Percentiles rank a stretch among this genome's conserved stretches.
Conservation (phyloP, 2,113 vertebrate species). For the Plecotus auritus region DNA sequence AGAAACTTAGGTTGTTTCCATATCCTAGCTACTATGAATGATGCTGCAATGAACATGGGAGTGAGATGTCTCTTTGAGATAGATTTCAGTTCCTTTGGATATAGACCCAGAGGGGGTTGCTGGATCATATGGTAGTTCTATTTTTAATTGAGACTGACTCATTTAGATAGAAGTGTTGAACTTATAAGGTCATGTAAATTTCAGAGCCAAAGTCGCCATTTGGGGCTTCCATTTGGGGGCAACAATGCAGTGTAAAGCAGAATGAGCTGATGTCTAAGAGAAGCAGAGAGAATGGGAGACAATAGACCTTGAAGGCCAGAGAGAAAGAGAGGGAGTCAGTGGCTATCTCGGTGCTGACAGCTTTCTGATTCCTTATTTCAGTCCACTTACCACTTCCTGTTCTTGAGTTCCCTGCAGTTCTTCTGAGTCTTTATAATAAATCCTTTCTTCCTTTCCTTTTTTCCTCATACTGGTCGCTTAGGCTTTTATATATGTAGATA, state of each 20-base stretch:
- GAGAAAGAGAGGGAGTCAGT: not conserved
- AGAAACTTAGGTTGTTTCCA: not conserved
- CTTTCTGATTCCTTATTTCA: not conserved
- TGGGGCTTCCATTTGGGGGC: not conserved
- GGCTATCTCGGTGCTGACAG: not conserved
- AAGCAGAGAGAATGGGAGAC: not conserved
- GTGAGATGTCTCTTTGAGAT: not conserved
- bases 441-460: not conserved
- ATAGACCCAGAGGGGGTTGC: not conserved
- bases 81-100: not conserved
- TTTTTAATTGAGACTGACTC: not conserved
- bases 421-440: not conserved
- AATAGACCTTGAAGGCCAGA: not conserved
- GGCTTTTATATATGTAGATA: no score
- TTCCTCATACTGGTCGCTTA: no score
- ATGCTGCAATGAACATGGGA: not conserved
- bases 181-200: not conserved
- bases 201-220: not conserved
- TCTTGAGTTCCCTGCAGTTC: not conserved
- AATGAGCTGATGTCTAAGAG: not conserved
- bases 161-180: not conserved
- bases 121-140: not conserved
- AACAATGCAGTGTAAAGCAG: not conserved
- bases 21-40: not conserved
- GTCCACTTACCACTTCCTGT: not conserved